phyloP scores from a whole-genome alignment of 2,113 vertebrate genomes.

The Argyrosomus japonicus region DNA sequence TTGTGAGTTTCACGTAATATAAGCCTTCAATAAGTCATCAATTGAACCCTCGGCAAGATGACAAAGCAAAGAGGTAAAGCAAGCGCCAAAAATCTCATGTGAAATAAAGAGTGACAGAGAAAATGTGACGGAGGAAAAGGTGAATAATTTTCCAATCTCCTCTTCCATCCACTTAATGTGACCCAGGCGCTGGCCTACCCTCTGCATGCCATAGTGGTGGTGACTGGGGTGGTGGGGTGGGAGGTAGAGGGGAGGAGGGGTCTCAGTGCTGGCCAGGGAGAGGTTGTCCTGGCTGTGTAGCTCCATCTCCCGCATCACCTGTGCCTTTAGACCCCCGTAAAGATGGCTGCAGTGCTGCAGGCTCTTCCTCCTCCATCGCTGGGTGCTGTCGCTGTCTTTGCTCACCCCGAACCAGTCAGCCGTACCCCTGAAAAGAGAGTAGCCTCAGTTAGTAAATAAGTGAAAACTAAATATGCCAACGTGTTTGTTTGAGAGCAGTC shows the following conservation, averaged over 20 bases:
- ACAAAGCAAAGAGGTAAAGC: constrained; percentile 29
- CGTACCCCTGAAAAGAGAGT: constrained; percentile 87
- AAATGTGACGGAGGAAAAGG: background rate
- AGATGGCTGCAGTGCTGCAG: constrained; percentile 97
- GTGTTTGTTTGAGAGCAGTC: background rate
- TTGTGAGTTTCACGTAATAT: background rate
- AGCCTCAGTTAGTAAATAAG: background rate
- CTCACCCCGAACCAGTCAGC: constrained; percentile 99
- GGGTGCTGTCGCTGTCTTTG: constrained; percentile 92
- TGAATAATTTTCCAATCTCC: background rate
- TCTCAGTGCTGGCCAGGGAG: constrained; percentile 95
- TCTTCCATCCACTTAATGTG: background rate
- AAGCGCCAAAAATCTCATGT: background rate
- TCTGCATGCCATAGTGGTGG: constrained; percentile 93
- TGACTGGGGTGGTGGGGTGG: constrained; percentile 79
- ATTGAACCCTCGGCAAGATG: constrained; percentile 15
- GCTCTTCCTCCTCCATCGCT: constrained; percentile 98
- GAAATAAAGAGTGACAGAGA: constrained; percentile 3
- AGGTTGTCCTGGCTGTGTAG: constrained; percentile 95
- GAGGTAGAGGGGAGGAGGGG: constrained; percentile 93
- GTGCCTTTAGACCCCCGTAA: constrained; percentile 95
- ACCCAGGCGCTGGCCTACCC: constrained; percentile 82
- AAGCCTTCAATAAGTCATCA: constrained; percentile 4
- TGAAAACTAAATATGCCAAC: background rate
- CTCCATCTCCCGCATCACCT: constrained; percentile 96